Evolutionary conservation across 2,888 invertebrate species (phyloP).

Genomic region (Alentia gelatinosa): DNA sequence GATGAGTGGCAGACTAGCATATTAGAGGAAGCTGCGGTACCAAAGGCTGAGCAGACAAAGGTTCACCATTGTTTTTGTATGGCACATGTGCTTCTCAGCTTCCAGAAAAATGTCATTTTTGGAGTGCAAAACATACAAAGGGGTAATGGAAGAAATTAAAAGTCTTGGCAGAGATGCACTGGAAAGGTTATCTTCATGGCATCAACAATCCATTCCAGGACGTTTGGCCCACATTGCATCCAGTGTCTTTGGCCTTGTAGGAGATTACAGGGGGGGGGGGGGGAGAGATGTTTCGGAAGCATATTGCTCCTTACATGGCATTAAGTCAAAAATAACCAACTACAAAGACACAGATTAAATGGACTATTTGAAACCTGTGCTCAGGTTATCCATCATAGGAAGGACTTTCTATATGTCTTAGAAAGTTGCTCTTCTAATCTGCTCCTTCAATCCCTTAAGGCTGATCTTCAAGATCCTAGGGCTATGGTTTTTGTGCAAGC

Average conservation of each 20-base stretch:
- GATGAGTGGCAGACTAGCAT: not conserved
- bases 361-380: conserved; percentile 62
- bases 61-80: conserved; percentile 34
- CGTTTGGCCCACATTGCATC: not conserved
- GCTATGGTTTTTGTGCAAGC: not conserved
- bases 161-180: conserved; percentile 5
- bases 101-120: conserved; percentile 8
- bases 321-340: conserved; percentile 24
- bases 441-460: conserved; percentile 56
- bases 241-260: conserved; percentile 9
- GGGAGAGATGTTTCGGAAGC: not conserved
- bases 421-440: not conserved
- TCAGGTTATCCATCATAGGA: conserved; percentile 57
- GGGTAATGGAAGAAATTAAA: not conserved
- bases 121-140: not conserved
- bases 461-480: conserved; percentile 19
- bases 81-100: conserved; percentile 8
- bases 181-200: not conserved
- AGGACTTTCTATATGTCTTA: conserved; percentile 59
- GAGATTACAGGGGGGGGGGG: not conserved
- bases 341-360: conserved; percentile 62
- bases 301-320: conserved; percentile 1
- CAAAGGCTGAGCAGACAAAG: not conserved
- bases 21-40: not conserved
- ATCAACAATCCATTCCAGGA: not conserved